These are phyloP conservation scores for Ptilorrhoa leucosticta DNA, from an alignment of 2,113 vertebrate genomes.

Conservation along the genomic window DNA sequence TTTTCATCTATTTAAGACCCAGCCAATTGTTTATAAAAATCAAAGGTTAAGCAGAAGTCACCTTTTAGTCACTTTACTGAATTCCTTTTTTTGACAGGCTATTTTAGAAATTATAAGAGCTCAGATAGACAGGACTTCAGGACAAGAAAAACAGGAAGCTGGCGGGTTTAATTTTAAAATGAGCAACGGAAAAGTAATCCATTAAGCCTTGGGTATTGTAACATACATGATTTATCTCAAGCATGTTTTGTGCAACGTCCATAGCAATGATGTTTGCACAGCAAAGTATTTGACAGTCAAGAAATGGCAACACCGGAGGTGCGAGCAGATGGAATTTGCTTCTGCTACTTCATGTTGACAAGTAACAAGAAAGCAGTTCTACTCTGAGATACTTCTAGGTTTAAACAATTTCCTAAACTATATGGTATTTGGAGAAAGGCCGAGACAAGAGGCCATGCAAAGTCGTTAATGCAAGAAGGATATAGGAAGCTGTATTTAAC, in stretches of 20 bases:
- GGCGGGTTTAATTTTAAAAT: conserved; percentile 44
- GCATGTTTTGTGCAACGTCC: neutral
- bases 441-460: neutral
- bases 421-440: neutral
- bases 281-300: neutral
- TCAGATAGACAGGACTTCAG: neutral
- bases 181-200: conserved; percentile 53
- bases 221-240: conserved; percentile 22
- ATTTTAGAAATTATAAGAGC: neutral
- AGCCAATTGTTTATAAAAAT: conserved; percentile 41
- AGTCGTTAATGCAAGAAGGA: neutral
- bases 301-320: neutral
- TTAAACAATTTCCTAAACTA: neutral
- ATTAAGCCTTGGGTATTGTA: conserved; percentile 23
- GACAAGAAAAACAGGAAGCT: conserved; percentile 50
- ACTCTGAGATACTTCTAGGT: neutral
- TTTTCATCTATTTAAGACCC: conserved; percentile 10
- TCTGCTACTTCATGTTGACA: neutral
- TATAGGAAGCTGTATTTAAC: neutral
- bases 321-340: neutral
- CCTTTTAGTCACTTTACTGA: conserved; percentile 6
- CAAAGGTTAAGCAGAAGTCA: conserved; percentile 43
- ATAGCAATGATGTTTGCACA: neutral
- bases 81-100: conserved; percentile 31
- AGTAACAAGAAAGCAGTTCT: neutral